Percentiles rank a stretch among this genome's conserved stretches.
phyloP scores from a whole-genome alignment of 2,888 invertebrate genomes.

The Epiblema foenella region DNA sequence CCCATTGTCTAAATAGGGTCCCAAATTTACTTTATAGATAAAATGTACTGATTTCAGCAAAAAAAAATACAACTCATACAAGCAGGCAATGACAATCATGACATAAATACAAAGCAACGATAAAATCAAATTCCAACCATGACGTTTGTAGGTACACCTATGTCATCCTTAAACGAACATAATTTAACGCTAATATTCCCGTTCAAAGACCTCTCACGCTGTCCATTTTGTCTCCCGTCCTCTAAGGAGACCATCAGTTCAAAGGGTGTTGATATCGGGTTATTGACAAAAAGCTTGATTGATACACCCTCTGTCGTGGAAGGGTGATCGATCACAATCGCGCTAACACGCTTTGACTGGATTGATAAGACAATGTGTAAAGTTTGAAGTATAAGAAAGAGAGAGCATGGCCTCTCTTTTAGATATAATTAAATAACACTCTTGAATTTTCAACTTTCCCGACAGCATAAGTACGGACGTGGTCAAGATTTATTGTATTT shows the following conservation, averaged over 20 bases:
- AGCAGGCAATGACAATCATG: not conserved
- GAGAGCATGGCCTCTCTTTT: not conserved
- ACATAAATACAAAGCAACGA: not conserved
- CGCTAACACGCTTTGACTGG: not conserved
- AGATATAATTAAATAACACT: not conserved
- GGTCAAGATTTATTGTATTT: no score
- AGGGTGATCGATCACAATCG: conserved; percentile 48
- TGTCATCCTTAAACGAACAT: not conserved
- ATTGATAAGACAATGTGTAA: not conserved
- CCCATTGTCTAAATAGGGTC: no score
- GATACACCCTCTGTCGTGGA: conserved; percentile 48
- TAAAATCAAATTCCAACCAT: not conserved
- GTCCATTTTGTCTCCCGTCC: conserved; percentile 29
- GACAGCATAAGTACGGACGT: no score
- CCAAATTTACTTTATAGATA: no score
- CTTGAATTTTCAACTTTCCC: no score
- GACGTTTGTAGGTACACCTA: not conserved
- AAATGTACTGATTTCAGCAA: no score
- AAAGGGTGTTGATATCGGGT: conserved; percentile 43
- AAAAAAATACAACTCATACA: no score
- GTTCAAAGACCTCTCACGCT: conserved; percentile 17
- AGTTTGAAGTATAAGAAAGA: conserved; percentile 2
- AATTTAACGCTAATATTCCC: not conserved
- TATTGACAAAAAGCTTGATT: conserved; percentile 52
- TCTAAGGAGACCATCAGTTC: conserved; percentile 41